Percentiles rank a stretch among this genome's conserved stretches.
Conservation (phyloP, 2,797 vertebrate species). For the Neoniphon sammara region DNA sequence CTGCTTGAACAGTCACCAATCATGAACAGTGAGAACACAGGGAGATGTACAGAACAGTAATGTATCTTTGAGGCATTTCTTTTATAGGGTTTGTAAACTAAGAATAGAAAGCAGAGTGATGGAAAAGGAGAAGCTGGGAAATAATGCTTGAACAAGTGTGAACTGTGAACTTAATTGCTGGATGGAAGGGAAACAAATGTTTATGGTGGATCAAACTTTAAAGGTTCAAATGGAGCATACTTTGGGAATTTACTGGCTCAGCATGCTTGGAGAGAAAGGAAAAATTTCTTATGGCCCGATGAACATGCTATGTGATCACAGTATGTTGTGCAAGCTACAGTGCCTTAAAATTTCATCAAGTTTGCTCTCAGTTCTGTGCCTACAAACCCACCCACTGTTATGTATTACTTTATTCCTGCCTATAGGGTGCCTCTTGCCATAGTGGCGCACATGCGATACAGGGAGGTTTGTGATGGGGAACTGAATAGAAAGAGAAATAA, state of each 20-base stretch:
- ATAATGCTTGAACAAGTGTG: constrained; percentile 75
- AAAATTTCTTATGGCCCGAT: constrained; percentile 78
- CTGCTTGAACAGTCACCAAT: constrained; percentile 96
- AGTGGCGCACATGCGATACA: constrained; percentile 86
- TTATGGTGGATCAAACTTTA: constrained; percentile 77
- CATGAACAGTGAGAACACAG: constrained; percentile 96
- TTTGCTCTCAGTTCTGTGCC: constrained; percentile 58
- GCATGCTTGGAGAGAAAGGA: constrained; percentile 79
- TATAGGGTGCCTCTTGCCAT: constrained; percentile 76
- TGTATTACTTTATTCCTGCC: constrained; percentile 59
- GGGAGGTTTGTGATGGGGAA: constrained; percentile 83
- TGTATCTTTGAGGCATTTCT: constrained; percentile 86
- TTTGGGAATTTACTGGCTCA: constrained; percentile 71
- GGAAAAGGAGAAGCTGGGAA: constrained; percentile 74
- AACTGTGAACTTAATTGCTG: constrained; percentile 76
- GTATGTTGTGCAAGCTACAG: constrained; percentile 78
- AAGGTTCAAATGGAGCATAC: constrained; percentile 80
- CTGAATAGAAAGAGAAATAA: constrained; percentile 84
- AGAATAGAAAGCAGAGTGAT: constrained; percentile 75
- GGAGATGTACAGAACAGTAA: constrained; percentile 86
- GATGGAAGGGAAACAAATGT: constrained; percentile 79
- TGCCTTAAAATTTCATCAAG: constrained; percentile 51
- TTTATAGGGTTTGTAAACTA: constrained; percentile 56
- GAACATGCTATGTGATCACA: constrained; percentile 82
- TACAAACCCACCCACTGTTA: constrained; percentile 70